Evolutionary conservation across 92 coral and sea anemone genomes (phyloP).

Genomic region (Pocillopora grandis): DNA sequence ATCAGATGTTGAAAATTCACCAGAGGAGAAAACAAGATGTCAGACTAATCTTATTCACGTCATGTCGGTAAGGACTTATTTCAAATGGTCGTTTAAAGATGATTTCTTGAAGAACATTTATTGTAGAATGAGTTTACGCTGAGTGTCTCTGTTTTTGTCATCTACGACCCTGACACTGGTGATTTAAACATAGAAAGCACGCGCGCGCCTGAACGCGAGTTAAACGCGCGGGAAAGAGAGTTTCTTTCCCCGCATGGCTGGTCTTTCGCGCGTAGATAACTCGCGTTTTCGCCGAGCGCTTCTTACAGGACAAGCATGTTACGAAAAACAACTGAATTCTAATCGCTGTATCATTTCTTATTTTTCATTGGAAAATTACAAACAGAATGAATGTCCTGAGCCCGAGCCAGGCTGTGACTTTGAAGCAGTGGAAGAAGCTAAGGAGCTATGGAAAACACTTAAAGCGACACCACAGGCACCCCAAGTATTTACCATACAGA

Average conservation of each 20-base stretch:
- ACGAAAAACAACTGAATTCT: background rate
- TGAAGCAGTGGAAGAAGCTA: slow-evolving; percentile 98
- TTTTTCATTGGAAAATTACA: background rate
- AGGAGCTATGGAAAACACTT: slow-evolving; percentile 87
- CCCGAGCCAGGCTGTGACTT: slow-evolving; percentile 97
- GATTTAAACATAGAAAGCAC: too few relatives aligned
- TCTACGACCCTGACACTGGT: slow-evolving; percentile 14
- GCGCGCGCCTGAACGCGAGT: too few relatives aligned
- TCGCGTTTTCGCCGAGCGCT: too few relatives aligned
- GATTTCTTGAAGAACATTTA: background rate
- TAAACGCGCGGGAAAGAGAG: too few relatives aligned
- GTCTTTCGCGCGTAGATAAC: too few relatives aligned
- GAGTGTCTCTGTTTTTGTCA: background rate
- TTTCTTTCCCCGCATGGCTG: too few relatives aligned
- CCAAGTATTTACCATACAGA: slow-evolving; percentile 83
- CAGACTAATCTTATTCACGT: slow-evolving; percentile 90
- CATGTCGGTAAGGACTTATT: slow-evolving; percentile 37
- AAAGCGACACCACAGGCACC: slow-evolving; percentile 70
- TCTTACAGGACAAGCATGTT: background rate
- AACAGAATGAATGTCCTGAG: slow-evolving; percentile 90
- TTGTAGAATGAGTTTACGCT: too few relatives aligned
- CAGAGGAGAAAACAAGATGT: slow-evolving; percentile 91
- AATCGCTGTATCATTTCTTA: background rate
- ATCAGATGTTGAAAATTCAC: slow-evolving; percentile 84
- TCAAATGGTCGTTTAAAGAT: background rate